Conservation (phyloP, 2,797 vertebrate species). For the Triplophysa bombifrons region DNA sequence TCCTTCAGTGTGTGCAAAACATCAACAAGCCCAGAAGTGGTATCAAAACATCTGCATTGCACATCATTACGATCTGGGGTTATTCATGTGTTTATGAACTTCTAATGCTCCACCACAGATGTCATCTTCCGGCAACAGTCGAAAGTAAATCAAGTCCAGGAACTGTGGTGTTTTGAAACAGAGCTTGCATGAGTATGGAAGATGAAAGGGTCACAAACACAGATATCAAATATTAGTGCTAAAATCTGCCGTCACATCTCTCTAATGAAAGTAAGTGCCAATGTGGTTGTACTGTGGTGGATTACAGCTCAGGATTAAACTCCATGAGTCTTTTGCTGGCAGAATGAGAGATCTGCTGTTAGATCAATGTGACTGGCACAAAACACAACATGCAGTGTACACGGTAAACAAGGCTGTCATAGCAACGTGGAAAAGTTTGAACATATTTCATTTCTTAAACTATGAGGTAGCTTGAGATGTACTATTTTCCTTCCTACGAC, state of each 20-base stretch:
- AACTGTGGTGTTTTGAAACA: constrained; percentile 2
- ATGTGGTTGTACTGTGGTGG: constrained; percentile 26
- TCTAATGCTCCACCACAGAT: background rate
- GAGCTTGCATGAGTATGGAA: background rate
- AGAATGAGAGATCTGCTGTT: constrained; percentile 25
- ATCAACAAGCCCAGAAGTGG: constrained; percentile 14
- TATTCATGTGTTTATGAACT: constrained; percentile 13
- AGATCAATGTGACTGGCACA: background rate
- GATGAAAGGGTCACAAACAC: constrained; percentile 5
- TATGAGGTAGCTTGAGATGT: background rate
- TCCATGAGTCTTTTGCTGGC: constrained; percentile 20
- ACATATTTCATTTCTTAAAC: background rate
- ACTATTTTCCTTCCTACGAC: background rate
- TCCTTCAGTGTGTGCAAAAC: background rate
- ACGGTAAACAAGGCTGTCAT: background rate
- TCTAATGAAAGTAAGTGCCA: constrained; percentile 34
- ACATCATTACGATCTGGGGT: background rate
- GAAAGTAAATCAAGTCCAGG: constrained; percentile 2
- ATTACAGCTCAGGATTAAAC: constrained; percentile 42
- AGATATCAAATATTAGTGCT: constrained; percentile 20
- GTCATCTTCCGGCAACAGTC: constrained; percentile 23
- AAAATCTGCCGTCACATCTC: constrained; percentile 28
- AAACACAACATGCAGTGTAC: background rate
- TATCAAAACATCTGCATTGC: background rate
- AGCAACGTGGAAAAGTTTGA: background rate